Evolutionary conservation across 2,888 invertebrate species (phyloP).

Genomic region (Heliconius erato): DNA sequence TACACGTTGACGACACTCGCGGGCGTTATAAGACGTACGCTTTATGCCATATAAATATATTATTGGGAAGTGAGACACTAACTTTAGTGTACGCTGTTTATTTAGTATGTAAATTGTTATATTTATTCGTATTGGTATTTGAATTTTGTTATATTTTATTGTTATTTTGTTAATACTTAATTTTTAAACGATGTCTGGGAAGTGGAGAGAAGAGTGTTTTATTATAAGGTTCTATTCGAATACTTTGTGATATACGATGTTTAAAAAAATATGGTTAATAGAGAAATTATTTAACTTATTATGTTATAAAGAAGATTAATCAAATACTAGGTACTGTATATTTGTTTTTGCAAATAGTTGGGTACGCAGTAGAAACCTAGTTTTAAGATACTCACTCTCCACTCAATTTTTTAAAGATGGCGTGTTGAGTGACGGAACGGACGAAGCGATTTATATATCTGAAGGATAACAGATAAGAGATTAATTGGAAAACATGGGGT

Average conservation of each 20-base stretch:
- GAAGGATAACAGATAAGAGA: no score
- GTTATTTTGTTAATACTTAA: neutral
- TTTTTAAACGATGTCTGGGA: neutral
- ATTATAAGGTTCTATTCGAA: neutral
- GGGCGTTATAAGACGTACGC: slow-evolving; percentile 67
- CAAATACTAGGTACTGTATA: no score
- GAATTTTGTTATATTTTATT: neutral
- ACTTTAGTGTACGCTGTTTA: slow-evolving; percentile 59
- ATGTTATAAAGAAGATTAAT: no score
- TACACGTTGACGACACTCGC: slow-evolving; percentile 68
- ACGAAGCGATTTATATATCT: no score
- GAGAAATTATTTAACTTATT: neutral
- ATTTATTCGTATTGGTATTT: neutral
- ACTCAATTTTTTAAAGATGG: no score
- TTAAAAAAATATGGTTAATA: neutral
- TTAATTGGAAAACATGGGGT: no score
- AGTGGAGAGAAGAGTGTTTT: neutral
- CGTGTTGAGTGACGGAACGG: no score
- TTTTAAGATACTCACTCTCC: no score
- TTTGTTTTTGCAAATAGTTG: no score
- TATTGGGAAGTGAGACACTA: slow-evolving; percentile 62
- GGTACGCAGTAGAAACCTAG: no score
- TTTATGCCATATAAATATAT: slow-evolving; percentile 71
- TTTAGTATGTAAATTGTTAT: slow-evolving; percentile 11
- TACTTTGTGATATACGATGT: neutral